Percentiles rank a stretch among this genome's conserved stretches.
Evolutionary conservation across 2,113 vertebrate species (phyloP).

Genomic region (Agapornis roseicollis): DNA sequence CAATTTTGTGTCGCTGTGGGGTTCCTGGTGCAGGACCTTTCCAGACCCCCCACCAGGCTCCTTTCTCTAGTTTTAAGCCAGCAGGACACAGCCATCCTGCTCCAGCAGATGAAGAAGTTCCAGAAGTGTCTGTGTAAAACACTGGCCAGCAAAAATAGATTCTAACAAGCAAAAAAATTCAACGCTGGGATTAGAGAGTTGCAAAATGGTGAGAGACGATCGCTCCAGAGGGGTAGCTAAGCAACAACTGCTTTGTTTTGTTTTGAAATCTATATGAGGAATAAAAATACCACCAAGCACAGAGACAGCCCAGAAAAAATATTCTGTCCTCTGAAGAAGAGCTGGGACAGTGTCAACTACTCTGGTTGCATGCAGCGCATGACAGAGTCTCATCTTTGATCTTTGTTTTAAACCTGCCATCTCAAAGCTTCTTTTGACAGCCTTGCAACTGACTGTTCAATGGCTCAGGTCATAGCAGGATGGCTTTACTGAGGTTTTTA

Average conservation of each 20-base stretch:
- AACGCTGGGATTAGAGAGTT: constrained; percentile 18
- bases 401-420: neutral
- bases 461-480: neutral
- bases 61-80: neutral
- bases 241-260: constrained; percentile 62
- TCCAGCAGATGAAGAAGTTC: neutral
- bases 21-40: neutral
- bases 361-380: neutral
- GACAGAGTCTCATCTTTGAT: neutral
- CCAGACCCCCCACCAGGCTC: neutral
- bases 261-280: constrained; percentile 62
- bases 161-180: constrained; percentile 18
- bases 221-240: constrained; percentile 37
- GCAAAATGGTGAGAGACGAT: constrained; percentile 41
- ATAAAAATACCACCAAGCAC: constrained; percentile 46
- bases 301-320: constrained; percentile 19
- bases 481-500: neutral
- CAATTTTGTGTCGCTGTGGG: rapidly evolving
- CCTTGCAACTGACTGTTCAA: neutral
- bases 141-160: constrained; percentile 41
- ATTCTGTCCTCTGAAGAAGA: neutral
- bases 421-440: neutral
- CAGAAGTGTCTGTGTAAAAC: neutral
- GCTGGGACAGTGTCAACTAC: neutral
- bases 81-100: neutral